These are phyloP conservation scores for Orbicella faveolata DNA, from an alignment of 64 coral and sea anemone species.

Conservation along the genomic window DNA sequence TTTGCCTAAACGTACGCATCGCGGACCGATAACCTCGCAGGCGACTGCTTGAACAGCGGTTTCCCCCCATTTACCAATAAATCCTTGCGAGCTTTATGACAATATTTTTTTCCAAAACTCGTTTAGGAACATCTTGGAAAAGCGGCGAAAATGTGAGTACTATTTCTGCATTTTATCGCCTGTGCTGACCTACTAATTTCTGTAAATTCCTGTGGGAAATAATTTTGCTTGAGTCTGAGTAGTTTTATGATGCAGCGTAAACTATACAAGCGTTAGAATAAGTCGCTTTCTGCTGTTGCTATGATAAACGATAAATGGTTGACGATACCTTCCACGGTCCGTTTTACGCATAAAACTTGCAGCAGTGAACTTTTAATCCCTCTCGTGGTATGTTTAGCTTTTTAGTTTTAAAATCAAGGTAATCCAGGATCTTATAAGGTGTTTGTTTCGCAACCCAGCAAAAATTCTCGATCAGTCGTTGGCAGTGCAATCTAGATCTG, in stretches of 20 bases:
- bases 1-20: background rate
- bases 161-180: background rate
- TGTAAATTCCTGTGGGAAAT: background rate
- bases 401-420: background rate
- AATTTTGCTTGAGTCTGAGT: background rate
- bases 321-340: background rate
- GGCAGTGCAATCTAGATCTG: too few species aligned
- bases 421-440: too few species aligned
- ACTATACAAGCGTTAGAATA: background rate
- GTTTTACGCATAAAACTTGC: too few species aligned
- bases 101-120: background rate
- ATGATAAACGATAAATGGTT: background rate
- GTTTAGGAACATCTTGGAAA: background rate
- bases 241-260: too few species aligned
- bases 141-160: constrained; percentile 9
- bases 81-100: background rate
- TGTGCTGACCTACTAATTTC: background rate
- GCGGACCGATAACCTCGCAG: background rate
- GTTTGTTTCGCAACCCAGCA: too few species aligned
- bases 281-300: constrained; percentile 4
- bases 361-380: background rate
- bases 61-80: background rate
- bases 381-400: background rate
- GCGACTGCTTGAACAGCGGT: background rate
- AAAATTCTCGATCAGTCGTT: background rate